Evolutionary conservation across 2,797 vertebrate species (phyloP).

Genomic region (Dendrocincla tyrannina): DNA sequence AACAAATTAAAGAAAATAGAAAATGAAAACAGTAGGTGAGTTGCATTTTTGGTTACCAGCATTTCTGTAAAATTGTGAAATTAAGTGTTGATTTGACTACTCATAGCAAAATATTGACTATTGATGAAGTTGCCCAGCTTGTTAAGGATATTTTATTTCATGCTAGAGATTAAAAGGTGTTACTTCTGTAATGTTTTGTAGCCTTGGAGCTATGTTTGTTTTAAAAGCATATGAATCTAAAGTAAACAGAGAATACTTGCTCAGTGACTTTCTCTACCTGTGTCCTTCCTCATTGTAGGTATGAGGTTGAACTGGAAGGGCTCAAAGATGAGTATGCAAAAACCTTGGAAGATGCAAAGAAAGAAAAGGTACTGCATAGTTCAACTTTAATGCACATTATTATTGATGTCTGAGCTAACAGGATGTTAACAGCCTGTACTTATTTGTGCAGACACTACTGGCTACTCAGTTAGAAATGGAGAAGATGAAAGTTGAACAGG

Average conservation of each 20-base stretch:
- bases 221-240: not conserved
- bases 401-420: not conserved
- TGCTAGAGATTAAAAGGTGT: not conserved
- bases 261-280: not conserved
- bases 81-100: accelerated
- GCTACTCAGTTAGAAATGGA: conserved; percentile 97
- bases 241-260: not conserved
- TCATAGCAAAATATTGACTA: not conserved
- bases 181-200: not conserved
- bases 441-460: conserved; percentile 80
- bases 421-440: not conserved
- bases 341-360: conserved; percentile 88
- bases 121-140: not conserved
- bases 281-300: conserved; percentile 72
- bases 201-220: not conserved
- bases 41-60: not conserved
- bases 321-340: conserved; percentile 88
- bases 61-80: not conserved
- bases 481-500: conserved; percentile 97
- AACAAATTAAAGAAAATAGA: conserved; percentile 87
- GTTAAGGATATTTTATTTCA: not conserved
- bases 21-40: conserved; percentile 90
- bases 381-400: not conserved
- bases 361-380: conserved; percentile 88
- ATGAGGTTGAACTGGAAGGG: conserved; percentile 90